Evolutionary conservation across 2,888 invertebrate genomes (phyloP), one percentile per base, ranked within the genome.

Genomic region (Tetheella fluctuosa): DNA sequence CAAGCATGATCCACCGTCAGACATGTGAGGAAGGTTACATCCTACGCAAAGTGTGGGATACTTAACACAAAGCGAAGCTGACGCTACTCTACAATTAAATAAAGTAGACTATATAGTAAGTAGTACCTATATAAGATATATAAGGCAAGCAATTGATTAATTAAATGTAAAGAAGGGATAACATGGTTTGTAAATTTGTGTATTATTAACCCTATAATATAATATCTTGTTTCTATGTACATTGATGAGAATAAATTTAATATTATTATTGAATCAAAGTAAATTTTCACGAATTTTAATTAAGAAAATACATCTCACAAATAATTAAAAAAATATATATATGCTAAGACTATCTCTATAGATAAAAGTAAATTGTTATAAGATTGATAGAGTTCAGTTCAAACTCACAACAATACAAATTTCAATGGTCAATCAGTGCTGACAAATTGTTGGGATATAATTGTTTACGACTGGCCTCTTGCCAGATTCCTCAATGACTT

Each of bases 1-100:
- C 48, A 48, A 48, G 48, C 48, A 48, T 48, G 48, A 48, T 48
- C 48, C 48, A 48, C 48, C 20, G 17, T 48, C 48, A 48, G 48
- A 48, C 48, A 48, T 48, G 48, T 48, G 48, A 48, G 10, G 48
- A 48, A 48, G 48, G 48, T 48, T 0, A 48, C 48, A 20, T 5
- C 48, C 48, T 48, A 48, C 48, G 48, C 48, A 48, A 48, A 48
- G 48, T 48, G 48, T 20, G 48, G 48, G 2, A 48, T 48, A 20
- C 48, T 48, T 48, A 48, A 48, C 48, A 48, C 48, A 20, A 20
- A 1, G 48, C 8, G 20, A 20, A 39, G 20, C 48, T 48, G 48
- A 48, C 20, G 48, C 48, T 3, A 20, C 20, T 20, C n/a, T 48
- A 20, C 48, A 48, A 20, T 48, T 48, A 48, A 48, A 48, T 20